phyloP scores from a whole-genome alignment of 2,113 vertebrate genomes.

The Paradoxurus hermaphroditus region DNA sequence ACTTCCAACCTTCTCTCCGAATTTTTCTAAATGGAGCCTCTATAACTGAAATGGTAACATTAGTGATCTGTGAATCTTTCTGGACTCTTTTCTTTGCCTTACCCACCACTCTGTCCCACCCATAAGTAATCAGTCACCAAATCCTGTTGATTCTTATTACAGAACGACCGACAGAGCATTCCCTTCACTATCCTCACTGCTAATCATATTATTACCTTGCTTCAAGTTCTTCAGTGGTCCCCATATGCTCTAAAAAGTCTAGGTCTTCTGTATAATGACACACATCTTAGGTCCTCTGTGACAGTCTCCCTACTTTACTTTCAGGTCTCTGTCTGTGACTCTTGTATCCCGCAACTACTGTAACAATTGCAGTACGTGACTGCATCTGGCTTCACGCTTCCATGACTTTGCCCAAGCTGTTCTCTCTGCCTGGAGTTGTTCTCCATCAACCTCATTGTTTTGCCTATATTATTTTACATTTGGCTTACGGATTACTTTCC shows the following conservation, averaged over 20 bases:
- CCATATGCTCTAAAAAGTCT: neutral
- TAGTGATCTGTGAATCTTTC: neutral
- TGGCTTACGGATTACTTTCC: neutral
- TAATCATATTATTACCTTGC: neutral
- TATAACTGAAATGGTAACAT: neutral
- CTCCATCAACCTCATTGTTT: neutral
- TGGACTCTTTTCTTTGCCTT: neutral
- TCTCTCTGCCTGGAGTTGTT: neutral
- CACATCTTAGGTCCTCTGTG: neutral
- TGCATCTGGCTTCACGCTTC: neutral
- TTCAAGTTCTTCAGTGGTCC: neutral
- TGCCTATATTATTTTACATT: neutral
- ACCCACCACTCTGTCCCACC: neutral
- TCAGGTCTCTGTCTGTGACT: neutral
- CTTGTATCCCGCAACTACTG: neutral
- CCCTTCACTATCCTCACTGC: neutral
- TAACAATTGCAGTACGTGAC: neutral
- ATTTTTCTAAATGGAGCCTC: neutral
- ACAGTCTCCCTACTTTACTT: neutral
- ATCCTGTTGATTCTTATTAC: neutral
- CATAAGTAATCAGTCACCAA: neutral
- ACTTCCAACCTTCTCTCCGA: neutral
- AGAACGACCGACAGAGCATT: too few relatives aligned
- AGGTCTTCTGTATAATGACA: neutral
- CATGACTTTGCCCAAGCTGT: neutral